Evolutionary conservation across 2,113 vertebrate genomes (phyloP).

Genomic region (Crotalus horridus): DNA sequence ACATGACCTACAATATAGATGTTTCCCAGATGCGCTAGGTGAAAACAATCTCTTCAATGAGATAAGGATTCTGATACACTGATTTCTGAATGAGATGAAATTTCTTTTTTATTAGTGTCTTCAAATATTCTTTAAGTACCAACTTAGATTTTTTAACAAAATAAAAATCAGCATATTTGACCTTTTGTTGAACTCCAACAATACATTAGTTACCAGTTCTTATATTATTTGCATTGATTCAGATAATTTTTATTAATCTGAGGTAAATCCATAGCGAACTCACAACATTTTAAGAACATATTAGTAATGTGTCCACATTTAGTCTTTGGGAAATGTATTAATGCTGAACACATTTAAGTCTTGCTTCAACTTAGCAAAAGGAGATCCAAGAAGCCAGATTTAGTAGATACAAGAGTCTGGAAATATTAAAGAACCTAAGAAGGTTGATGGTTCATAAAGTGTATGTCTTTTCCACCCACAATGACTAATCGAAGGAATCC

Average conservation of each 20-base stretch:
- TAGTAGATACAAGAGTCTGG: not conserved
- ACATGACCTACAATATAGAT: not conserved
- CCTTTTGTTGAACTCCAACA: not conserved
- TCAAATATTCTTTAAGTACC: not conserved
- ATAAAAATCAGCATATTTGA: not conserved
- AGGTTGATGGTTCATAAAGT: not conserved
- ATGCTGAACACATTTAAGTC: not conserved
- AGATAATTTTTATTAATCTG: not conserved
- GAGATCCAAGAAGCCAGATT: not conserved
- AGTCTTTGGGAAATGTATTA: not conserved
- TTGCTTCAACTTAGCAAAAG: not conserved
- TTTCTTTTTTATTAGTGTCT: not conserved
- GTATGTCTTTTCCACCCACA: not conserved
- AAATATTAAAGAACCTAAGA: not conserved
- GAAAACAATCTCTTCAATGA: not conserved
- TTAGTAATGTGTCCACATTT: not conserved
- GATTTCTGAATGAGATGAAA: not conserved
- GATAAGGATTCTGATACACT: not conserved
- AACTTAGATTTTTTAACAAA: not conserved
- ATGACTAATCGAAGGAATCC: not conserved
- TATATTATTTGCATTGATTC: not conserved
- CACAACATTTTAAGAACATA: not conserved
- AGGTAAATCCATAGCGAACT: not conserved
- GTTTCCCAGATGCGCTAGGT: not conserved
- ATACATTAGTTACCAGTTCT: not conserved